A percentile compares a stretch with the other conserved stretches of the same genome.
These are phyloP conservation scores for Corvus moneduloides DNA, from an alignment of 2,113 vertebrate genomes.

Conservation along the genomic window DNA sequence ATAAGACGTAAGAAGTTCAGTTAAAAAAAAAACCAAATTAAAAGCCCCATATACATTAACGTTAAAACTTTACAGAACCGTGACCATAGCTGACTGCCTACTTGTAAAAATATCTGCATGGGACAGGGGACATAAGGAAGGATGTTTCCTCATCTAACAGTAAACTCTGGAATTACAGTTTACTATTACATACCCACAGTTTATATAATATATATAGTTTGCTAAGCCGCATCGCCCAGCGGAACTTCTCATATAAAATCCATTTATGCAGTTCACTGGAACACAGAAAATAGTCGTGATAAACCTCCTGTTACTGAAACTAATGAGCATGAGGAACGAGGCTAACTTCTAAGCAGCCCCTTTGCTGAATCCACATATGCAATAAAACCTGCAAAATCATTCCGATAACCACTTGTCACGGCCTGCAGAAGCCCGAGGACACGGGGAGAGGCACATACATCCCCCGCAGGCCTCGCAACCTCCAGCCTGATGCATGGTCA, in stretches of 20 bases:
- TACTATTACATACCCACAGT: accelerated
- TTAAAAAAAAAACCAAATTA: neutral
- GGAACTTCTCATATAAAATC: accelerated
- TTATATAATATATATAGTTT: neutral
- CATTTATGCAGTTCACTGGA: too few relatives aligned
- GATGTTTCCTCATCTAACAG: accelerated
- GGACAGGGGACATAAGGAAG: accelerated
- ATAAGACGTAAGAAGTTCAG: accelerated
- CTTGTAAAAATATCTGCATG: accelerated
- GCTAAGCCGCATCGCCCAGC: neutral
- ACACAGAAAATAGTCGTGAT: accelerated
- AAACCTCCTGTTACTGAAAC: neutral
- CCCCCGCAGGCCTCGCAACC: neutral
- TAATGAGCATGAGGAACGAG: accelerated
- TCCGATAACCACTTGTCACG: accelerated
- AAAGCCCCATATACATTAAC: accelerated
- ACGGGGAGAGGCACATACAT: accelerated
- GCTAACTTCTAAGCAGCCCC: neutral
- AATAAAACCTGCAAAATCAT: accelerated
- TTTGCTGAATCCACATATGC: accelerated
- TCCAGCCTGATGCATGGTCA: accelerated
- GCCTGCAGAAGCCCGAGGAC: neutral
- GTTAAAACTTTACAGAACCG: neutral
- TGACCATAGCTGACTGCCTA: accelerated
- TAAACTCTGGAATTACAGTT: accelerated